Percentiles rank a stretch among this genome's conserved stretches.
Conservation (phyloP, 2,888 invertebrate species). For the Tetranychus piercei region DNA sequence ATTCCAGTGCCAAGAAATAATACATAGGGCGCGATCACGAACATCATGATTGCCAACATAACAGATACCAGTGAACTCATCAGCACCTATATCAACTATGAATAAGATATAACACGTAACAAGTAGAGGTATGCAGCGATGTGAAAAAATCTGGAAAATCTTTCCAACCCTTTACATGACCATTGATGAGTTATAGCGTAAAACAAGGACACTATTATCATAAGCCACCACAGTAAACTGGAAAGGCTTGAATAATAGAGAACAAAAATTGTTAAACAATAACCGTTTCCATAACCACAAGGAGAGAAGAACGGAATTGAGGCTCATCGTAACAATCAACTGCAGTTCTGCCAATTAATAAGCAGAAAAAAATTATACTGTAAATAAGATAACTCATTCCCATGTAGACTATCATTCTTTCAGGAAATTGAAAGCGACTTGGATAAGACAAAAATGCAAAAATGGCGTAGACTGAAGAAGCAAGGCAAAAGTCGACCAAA, state of each 20-base stretch:
- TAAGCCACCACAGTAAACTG: not conserved
- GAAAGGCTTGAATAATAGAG: not conserved
- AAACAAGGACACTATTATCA: not conserved
- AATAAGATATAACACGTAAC: slow-evolving; percentile 41
- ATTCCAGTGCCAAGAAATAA: not conserved
- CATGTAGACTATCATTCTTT: not conserved
- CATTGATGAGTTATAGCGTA: not conserved
- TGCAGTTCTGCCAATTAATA: not conserved
- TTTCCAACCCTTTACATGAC: not conserved
- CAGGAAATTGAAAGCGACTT: not conserved
- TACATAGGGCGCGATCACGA: slow-evolving; percentile 29
- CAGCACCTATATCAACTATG: slow-evolving; percentile 44
- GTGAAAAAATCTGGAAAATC: not conserved
- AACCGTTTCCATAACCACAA: slow-evolving; percentile 40
- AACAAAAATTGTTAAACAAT: slow-evolving; percentile 49
- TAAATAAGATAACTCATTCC: not conserved
- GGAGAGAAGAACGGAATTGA: slow-evolving; percentile 29
- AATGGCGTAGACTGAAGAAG: not conserved
- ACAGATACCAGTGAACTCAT: slow-evolving; percentile 66
- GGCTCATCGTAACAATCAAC: slow-evolving; percentile 37
- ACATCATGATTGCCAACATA: slow-evolving; percentile 37
- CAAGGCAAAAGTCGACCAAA: not conserved
- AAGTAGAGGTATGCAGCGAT: not conserved
- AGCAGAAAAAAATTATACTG: not conserved
- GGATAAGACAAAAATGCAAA: not conserved